These are phyloP conservation scores for Polydesmus complanatus DNA, from an alignment of 2,888 invertebrate species.

Conservation along the genomic window DNA sequence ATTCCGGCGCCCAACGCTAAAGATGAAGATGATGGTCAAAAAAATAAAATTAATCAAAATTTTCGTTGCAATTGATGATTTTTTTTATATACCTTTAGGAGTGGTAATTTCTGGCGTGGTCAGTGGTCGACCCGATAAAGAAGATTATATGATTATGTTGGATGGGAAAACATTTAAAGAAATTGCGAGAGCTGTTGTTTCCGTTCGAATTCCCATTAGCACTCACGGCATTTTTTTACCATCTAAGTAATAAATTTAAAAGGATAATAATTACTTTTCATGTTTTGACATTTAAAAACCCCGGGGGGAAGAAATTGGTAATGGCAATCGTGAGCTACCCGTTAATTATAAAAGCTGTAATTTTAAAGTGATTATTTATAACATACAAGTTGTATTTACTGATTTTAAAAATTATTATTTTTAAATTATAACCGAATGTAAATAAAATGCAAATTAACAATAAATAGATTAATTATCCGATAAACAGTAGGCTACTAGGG, in stretches of 20 bases:
- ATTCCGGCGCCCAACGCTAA: constrained; percentile 28
- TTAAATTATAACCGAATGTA: no score
- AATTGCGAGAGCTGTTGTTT: constrained; percentile 11
- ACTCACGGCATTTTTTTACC: constrained; percentile 12
- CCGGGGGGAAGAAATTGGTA: no score
- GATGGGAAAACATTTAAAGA: constrained; percentile 16
- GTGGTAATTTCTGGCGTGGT: constrained; percentile 6
- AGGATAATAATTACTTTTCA: no score
- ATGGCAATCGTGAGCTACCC: no score
- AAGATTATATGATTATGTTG: constrained; percentile 12
- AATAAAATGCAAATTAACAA: no score
- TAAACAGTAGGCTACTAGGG: no score
- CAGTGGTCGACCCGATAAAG: constrained; percentile 5
- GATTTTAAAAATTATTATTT: no score
- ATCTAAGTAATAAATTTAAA: not conserved
- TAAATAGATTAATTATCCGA: no score
- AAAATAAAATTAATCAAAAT: not conserved
- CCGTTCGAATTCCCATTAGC: not conserved
- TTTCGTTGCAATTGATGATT: not conserved
- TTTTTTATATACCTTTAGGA: constrained; percentile 1
- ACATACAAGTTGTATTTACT: no score
- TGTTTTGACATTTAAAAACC: no score
- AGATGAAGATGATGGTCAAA: constrained; percentile 34
- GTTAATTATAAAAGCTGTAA: no score
- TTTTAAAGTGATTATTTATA: no score